These are phyloP conservation scores for Neodontobutis hainanensis DNA, from an alignment of 2,113 vertebrate genomes.

Conservation along the genomic window DNA sequence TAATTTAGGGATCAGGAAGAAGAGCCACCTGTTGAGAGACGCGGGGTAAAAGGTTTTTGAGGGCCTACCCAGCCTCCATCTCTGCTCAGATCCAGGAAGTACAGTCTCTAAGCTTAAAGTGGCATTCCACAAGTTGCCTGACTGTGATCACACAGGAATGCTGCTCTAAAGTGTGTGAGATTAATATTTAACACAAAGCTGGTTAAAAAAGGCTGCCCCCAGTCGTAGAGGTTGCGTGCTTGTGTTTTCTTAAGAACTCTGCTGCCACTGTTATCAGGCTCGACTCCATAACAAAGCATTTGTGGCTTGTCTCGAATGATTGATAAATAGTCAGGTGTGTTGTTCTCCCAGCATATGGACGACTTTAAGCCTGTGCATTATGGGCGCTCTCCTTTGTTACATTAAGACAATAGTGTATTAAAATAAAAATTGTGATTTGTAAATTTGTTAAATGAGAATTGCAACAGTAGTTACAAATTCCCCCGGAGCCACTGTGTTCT, in stretches of 20 bases:
- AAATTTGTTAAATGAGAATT: neutral
- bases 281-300: conserved; percentile 58
- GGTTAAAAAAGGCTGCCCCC: conserved; percentile 40
- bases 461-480: conserved; percentile 78
- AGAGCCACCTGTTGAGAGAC: conserved; percentile 72
- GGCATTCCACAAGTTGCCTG: conserved; percentile 63
- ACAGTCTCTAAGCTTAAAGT: conserved; percentile 62
- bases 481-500: conserved; percentile 87
- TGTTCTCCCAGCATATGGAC: conserved; percentile 30
- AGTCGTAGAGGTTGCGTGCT: conserved; percentile 37
- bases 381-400: neutral
- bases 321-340: conserved; percentile 60
- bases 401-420: neutral
- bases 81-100: conserved; percentile 63
- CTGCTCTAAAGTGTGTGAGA: conserved; percentile 57
- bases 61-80: conserved; percentile 58
- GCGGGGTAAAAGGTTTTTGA: conserved; percentile 54
- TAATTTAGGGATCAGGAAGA: conserved; percentile 74
- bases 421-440: too few species aligned
- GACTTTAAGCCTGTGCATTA: neutral
- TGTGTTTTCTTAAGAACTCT: conserved; percentile 58
- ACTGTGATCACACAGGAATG: conserved; percentile 69
- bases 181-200: conserved; percentile 75
- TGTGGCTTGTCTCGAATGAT: conserved; percentile 61
- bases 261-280: conserved; percentile 56